Base-by-base conservation (phyloP, 2,113 vertebrate genomes). In the Thamnophis sirtalis region DNA sequence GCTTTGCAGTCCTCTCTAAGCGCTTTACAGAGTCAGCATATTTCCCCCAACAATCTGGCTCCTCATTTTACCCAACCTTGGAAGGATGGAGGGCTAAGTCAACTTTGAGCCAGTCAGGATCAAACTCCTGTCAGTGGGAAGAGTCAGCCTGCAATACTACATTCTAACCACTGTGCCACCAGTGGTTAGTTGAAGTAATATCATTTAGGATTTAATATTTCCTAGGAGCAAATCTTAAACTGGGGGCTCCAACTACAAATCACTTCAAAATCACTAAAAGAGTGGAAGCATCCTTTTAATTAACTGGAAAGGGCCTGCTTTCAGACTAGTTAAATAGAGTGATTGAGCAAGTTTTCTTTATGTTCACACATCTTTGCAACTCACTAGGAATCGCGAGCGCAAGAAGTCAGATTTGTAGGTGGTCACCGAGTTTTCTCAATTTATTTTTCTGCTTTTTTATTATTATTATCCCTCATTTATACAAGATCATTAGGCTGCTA, bases 391-490 rank as follows among this genome's bases (percentile, higher is more conserved):
- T 63, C 28, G 22, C 8, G 24, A 55, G 24, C 22, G 26, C 33
- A 91, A 55, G 19, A 80, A 48, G 28, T 49, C n/a, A 24, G 17
- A 91, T 86, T 89, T 90, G 88, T 80, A 56, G 86, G 53, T 80
- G 84, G 84, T 22, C 49, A 33, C 13, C 4, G 15, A 87, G 58
- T 86, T 58, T 58, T 80, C 73, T 80, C 33, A 50, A 73, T 89
- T 88, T 92, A 8, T 43, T 88, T 28, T 92, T 88, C 60, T 13
- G 50, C 53, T 48, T 55, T 87, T 54, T 33, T 88, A n/a, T 55
- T n/a, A 43, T 43, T 48, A 60, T 28, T 6, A 22, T 58, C 90
- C 63, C 91, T 87, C 93, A 80, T 93, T 92, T 92, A 89, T 87
- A 87, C 48, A 90, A n/a, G 17, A 48, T 60, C 3, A 22, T 5